Evolutionary conservation across 64 coral and sea anemone species (phyloP), one percentile per base, ranked within the genome.

Genomic region (Montipora sp.): DNA sequence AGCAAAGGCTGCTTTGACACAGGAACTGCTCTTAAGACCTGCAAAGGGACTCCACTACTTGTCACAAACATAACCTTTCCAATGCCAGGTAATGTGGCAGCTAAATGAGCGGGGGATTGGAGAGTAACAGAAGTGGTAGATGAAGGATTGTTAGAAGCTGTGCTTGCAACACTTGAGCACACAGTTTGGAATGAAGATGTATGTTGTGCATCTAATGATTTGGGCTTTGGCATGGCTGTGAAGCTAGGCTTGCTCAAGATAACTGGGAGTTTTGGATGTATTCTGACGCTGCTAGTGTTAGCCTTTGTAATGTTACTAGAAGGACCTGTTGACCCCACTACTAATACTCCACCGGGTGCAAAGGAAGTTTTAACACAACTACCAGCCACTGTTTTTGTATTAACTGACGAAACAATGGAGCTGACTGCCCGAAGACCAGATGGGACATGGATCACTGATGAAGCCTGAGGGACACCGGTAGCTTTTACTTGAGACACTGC

Each of bases 51-150:
- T 22, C 82, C 82, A 71, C 27, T 69, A 27, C 61, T 85, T 10
- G 82, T 70, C 44, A 85, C 82, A 9, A 85, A 71, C 82, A 85
- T 85, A 71, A 85, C 82, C 15, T 85, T 85, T 3, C 82, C 82
- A 18, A 85, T 15, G n/a, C 82, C 82, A 22, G 82, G 18, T 66
- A 77, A 11, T 48, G 75, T 48, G 7, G 75, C 46, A 77, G 65
- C 7, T 24, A 82, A 63, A 16, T 22, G 51, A 23, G 80, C 24
- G 44, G 57, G 80, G 45, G 75, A 77, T 27, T 77, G 75, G 12
- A 49, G 75, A 77, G 43, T 71, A 5, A 11, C 8, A 81, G 51
- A 27, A 5, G 82, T 3, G 21, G 61, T 50, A 8, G 82, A 71
- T 85, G 47, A 49, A 71, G 22, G 45, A 49, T 47, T 72, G 45